A percentile compares a stretch with the other conserved stretches of the same genome.
These are phyloP conservation scores for Drosophila paulistorum DNA, from an alignment of 1,140 invertebrate species.

Conservation along the genomic window DNA sequence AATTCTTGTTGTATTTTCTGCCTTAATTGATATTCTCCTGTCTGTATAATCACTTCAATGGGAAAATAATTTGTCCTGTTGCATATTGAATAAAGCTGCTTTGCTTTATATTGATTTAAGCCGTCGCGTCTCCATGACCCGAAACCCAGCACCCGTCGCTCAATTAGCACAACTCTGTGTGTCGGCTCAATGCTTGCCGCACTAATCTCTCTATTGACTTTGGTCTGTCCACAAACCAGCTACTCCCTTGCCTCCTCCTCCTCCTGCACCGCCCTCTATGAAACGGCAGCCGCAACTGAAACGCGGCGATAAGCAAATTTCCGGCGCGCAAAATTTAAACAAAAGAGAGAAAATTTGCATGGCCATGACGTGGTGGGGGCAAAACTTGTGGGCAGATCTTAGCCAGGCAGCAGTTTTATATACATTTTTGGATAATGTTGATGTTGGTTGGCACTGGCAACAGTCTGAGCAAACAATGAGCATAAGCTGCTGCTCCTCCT, in stretches of 20 bases:
- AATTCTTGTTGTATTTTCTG: not conserved
- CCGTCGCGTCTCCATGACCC: constrained; percentile 69
- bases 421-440: constrained; percentile 38
- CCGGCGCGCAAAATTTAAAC: constrained; percentile 75
- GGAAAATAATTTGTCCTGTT: constrained; percentile 27
- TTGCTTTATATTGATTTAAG: constrained; percentile 67
- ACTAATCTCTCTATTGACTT: constrained; percentile 80
- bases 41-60: constrained; percentile 16
- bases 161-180: constrained; percentile 71
- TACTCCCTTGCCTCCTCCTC: not conserved
- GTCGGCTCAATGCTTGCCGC: constrained; percentile 49
- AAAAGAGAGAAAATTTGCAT: constrained; percentile 57
- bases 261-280: not conserved
- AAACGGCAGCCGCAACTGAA: constrained; percentile 58
- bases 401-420: constrained; percentile 18
- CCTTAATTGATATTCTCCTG: not conserved
- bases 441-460: constrained; percentile 69
- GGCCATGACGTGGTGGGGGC: not conserved
- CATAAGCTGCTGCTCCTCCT: constrained; percentile 45
- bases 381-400: constrained; percentile 68
- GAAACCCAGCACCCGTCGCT: constrained; percentile 46
- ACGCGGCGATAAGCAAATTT: constrained; percentile 77
- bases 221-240: constrained; percentile 25
- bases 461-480: constrained; percentile 64
- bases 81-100: constrained; percentile 57